Base-by-base conservation (phyloP, 2,797 vertebrate genomes). In the Cossypha niveicapilla region DNA sequence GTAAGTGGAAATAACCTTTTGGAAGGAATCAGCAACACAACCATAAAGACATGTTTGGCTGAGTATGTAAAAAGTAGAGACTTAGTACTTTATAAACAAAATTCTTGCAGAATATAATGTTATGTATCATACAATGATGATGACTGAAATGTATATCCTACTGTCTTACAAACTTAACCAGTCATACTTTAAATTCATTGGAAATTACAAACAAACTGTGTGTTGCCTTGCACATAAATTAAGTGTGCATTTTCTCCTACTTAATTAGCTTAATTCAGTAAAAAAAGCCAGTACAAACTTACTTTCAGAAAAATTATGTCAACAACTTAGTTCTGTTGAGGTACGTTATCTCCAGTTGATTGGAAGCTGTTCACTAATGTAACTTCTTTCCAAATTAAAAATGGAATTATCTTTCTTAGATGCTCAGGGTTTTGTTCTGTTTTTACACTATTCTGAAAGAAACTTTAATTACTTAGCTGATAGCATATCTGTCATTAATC, bases 381-480 rank as follows among this genome's bases (percentile, higher is more conserved):
- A 47, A 58, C 11, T 30, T 95, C 96, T 82, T 78, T 39, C n/a
- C 25, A 93, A 94, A 68, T 66, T 73, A 73, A 93, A 86, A 57
- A 48, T 23, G 28, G 35, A 85, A 88, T 60, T 75, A 78, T 61
- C 58, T 45, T 60, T 77, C 58, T 85, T 82, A 91, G 34, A 90
- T 71, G 86, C 42, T 76, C 21, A 37, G 9, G 28, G 25, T 50
- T 95, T 61, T 93, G 54, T 37, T 96, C 70, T 35, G 14, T 32
- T 94, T 82, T 65, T 86, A 24, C 7, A 47, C 7, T 30, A 48
- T 79, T 93, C 41, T 86, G 60, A 95, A 97, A 87, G 67, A 56
- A 94, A 85, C 5, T 91, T 83, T 93, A 90, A 94, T 85, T 93
- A 85, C 44, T 93, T 90, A 81, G 48, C 58, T 61, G 60, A 93